A percentile compares a stretch with the other conserved stretches of the same genome.
phyloP scores from a whole-genome alignment of 2,797 vertebrate genomes.

The Coreius guichenoti region DNA sequence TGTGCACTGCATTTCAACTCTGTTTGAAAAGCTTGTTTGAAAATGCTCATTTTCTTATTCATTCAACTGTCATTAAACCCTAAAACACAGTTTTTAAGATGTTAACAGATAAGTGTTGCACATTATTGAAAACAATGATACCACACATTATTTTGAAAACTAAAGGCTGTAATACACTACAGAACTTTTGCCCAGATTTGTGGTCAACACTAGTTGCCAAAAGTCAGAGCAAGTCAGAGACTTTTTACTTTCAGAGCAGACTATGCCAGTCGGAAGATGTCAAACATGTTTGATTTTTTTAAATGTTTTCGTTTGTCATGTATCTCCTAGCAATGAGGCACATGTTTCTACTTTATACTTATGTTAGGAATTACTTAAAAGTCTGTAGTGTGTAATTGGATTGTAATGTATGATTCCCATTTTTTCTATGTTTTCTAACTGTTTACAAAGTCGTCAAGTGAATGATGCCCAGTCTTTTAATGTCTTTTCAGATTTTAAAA shows the following conservation, averaged over 20 bases:
- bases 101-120: too few relatives aligned
- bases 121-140: not conserved
- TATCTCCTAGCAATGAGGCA: not conserved
- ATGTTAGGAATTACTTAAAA: not conserved
- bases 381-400: not conserved
- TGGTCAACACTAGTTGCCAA: not conserved
- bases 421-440: not conserved
- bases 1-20: not conserved
- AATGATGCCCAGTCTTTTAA: not conserved
- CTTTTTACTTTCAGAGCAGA: not conserved
- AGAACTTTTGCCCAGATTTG: not conserved
- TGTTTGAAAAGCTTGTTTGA: not conserved
- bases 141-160: not conserved
- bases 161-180: not conserved
- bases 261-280: not conserved
- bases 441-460: not conserved
- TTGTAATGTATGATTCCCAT: not conserved
- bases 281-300: not conserved
- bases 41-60: not conserved
- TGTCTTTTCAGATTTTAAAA: not conserved
- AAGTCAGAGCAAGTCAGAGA: not conserved
- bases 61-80: too few relatives aligned
- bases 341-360: not conserved
- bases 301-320: not conserved
- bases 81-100: too few relatives aligned